phyloP scores from a whole-genome alignment of 2,113 vertebrate genomes.

The Dendrocopos noguchii region DNA sequence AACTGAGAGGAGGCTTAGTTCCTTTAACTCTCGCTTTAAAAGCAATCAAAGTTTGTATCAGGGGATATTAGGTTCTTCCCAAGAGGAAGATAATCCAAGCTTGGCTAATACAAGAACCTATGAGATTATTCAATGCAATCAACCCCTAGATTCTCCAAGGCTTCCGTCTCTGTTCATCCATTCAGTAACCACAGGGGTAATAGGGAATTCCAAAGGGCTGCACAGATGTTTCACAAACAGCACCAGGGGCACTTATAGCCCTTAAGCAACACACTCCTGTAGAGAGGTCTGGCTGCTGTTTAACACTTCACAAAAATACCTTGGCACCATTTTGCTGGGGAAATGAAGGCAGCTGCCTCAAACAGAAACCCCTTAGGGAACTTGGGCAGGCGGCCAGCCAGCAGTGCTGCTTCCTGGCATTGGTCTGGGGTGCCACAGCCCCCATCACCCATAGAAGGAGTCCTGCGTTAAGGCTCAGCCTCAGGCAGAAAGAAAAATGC shows the following conservation, averaged over 20 bases:
- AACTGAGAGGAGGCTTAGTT: background rate
- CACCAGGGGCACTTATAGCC: background rate
- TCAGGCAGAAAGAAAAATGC: background rate
- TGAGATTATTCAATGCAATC: background rate
- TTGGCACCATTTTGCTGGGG: background rate
- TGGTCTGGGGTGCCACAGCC: background rate
- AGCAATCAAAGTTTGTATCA: background rate
- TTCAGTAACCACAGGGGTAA: background rate
- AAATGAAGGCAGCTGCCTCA: background rate
- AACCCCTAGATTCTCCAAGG: background rate
- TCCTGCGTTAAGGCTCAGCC: background rate
- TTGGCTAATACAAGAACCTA: background rate
- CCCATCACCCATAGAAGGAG: fast-evolving
- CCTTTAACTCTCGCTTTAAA: background rate
- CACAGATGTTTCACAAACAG: background rate
- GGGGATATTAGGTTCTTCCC: background rate
- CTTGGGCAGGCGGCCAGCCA: background rate
- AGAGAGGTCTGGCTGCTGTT: background rate
- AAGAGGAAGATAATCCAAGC: background rate
- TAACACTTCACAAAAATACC: background rate
- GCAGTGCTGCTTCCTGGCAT: background rate
- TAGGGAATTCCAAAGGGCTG: background rate
- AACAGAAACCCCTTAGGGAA: background rate
- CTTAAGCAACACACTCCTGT: background rate
- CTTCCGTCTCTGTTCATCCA: background rate